Percentiles rank a stretch among this genome's conserved stretches.
phyloP scores from a whole-genome alignment of 2,113 vertebrate genomes.

The Glaucomys volans region DNA sequence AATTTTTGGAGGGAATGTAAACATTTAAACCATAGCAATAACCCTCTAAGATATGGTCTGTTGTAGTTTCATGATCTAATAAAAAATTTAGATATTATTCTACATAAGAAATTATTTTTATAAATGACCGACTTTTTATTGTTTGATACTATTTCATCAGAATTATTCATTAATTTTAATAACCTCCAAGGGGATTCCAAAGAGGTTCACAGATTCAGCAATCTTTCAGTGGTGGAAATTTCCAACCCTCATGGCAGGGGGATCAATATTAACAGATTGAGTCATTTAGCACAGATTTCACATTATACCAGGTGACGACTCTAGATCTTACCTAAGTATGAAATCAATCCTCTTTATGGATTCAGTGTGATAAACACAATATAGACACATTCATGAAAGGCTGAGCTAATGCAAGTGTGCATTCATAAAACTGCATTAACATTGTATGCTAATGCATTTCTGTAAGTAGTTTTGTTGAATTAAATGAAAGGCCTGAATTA shows the following conservation, averaged over 20 bases:
- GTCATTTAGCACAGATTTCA: neutral
- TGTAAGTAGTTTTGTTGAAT: slow-evolving; percentile 24
- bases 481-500: slow-evolving; percentile 31
- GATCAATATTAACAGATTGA: slow-evolving; percentile 27
- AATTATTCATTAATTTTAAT: slow-evolving; percentile 58
- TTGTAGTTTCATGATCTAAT: neutral
- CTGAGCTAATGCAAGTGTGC: neutral
- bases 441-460: slow-evolving; percentile 5
- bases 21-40: neutral
- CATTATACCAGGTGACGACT: neutral
- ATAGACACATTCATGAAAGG: neutral
- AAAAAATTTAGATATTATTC: neutral
- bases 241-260: neutral
- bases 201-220: neutral
- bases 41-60: neutral
- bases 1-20: neutral
- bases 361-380: slow-evolving; percentile 3
- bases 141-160: neutral
- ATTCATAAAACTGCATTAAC: neutral
- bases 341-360: slow-evolving; percentile 4
- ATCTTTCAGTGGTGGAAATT: slow-evolving; percentile 42
- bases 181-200: neutral
- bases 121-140: slow-evolving; percentile 18
- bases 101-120: slow-evolving; percentile 9
- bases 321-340: slow-evolving; percentile 6